Percentiles rank a stretch among this genome's conserved stretches.
Evolutionary conservation across 2,797 vertebrate genomes (phyloP).

Genomic region (Mycteria americana): DNA sequence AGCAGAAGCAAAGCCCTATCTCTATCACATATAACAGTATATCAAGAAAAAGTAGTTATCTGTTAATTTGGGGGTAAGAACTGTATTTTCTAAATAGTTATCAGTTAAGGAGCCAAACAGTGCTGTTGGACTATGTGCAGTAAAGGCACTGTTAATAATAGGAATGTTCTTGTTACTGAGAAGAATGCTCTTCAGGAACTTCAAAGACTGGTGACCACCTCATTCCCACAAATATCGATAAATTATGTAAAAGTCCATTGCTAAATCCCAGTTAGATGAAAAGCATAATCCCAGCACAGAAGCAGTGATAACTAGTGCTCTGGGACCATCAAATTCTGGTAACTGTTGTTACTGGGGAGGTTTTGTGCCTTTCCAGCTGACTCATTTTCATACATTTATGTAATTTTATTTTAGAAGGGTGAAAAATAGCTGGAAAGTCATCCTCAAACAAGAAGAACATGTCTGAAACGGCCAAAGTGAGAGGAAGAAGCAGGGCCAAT

Average conservation of each 20-base stretch:
- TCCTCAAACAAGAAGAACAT: accelerated
- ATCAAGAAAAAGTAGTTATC: background rate
- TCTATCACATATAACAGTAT: background rate
- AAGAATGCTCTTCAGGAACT: background rate
- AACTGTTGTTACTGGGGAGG: background rate
- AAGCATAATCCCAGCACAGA: background rate
- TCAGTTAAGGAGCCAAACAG: background rate
- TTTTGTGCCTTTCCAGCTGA: background rate
- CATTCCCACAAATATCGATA: background rate
- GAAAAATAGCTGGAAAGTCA: background rate
- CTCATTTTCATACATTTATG: background rate
- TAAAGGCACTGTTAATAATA: background rate
- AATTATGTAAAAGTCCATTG: background rate
- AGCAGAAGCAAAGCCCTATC: background rate
- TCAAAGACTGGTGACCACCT: background rate
- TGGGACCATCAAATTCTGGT: background rate
- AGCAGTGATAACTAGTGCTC: background rate
- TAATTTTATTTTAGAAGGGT: background rate
- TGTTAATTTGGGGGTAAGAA: background rate
- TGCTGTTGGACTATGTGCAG: background rate
- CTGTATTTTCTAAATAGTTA: background rate
- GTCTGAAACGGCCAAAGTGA: background rate
- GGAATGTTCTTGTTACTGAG: background rate
- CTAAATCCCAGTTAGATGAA: background rate
- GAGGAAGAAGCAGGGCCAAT: background rate